Percentiles rank a stretch among this genome's conserved stretches.
Conservation (phyloP, 2,888 invertebrate species). For the Eupithecia dodoneata region DNA sequence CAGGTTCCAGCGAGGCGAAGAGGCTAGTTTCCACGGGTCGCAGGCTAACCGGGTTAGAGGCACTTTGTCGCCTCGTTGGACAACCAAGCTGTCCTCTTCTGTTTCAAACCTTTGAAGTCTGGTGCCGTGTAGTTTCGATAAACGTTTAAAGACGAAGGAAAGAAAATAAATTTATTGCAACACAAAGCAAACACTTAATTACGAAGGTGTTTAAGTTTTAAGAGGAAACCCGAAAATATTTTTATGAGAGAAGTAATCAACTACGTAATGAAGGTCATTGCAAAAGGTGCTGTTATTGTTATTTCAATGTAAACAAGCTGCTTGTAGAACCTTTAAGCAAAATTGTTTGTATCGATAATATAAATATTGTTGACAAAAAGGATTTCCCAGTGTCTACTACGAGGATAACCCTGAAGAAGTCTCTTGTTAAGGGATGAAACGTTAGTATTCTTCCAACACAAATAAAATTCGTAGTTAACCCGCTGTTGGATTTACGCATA, state of each 20-base stretch:
- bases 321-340: not conserved
- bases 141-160: too few relatives aligned
- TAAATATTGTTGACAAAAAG: not conserved
- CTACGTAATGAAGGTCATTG: not conserved
- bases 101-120: conserved; percentile 29
- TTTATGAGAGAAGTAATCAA: not conserved
- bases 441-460: too few relatives aligned
- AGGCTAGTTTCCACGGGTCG: conserved; percentile 38
- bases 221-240: not conserved
- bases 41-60: conserved; percentile 41
- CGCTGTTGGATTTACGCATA: too few relatives aligned
- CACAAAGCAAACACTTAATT: too few relatives aligned
- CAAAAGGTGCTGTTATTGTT: too few relatives aligned
- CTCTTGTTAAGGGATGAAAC: too few relatives aligned
- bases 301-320: not conserved
- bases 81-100: conserved; percentile 33
- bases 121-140: not conserved
- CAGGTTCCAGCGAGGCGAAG: conserved; percentile 23
- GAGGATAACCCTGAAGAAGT: too few relatives aligned
- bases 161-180: too few relatives aligned
- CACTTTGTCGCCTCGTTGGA: conserved; percentile 38
- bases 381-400: not conserved
- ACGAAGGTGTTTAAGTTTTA: not conserved
- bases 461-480: too few relatives aligned
- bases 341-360: not conserved